These are phyloP conservation scores for Lamellibrachia luymesi DNA, from an alignment of 1,140 invertebrate genomes.

Conservation along the genomic window DNA sequence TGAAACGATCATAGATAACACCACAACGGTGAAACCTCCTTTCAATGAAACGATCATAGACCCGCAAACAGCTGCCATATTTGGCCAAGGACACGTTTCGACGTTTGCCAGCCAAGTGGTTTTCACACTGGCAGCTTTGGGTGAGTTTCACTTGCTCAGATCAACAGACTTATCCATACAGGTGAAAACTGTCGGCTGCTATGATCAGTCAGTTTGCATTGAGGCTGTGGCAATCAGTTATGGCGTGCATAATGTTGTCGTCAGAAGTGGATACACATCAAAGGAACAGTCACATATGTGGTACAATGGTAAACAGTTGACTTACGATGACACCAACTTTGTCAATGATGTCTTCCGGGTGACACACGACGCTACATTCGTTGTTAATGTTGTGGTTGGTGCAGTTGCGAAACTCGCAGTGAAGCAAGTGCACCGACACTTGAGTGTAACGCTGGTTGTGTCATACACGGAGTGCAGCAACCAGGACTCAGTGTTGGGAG, in stretches of 20 bases:
- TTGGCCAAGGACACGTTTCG: neutral
- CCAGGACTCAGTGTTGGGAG: neutral
- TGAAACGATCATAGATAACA: neutral
- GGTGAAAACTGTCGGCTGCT: neutral
- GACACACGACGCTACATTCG: conserved; percentile 2
- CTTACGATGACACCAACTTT: neutral
- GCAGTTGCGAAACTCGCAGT: neutral
- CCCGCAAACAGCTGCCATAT: neutral
- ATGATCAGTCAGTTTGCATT: conserved; percentile 5
- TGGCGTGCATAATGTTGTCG: neutral
- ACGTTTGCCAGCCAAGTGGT: neutral
- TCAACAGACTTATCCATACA: neutral
- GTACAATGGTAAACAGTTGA: neutral
- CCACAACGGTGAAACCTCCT: neutral
- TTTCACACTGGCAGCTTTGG: neutral
- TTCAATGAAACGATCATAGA: neutral
- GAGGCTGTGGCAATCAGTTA: neutral
- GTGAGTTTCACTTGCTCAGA: neutral
- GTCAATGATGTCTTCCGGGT: neutral
- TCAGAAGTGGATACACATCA: conserved; percentile 9
- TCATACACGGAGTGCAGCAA: neutral
- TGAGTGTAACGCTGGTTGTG: neutral
- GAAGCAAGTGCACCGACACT: neutral
- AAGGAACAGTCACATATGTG: neutral
- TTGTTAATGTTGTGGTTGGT: neutral